Conservation (phyloP, 2,113 vertebrate species). For the Monopterus albus region DNA sequence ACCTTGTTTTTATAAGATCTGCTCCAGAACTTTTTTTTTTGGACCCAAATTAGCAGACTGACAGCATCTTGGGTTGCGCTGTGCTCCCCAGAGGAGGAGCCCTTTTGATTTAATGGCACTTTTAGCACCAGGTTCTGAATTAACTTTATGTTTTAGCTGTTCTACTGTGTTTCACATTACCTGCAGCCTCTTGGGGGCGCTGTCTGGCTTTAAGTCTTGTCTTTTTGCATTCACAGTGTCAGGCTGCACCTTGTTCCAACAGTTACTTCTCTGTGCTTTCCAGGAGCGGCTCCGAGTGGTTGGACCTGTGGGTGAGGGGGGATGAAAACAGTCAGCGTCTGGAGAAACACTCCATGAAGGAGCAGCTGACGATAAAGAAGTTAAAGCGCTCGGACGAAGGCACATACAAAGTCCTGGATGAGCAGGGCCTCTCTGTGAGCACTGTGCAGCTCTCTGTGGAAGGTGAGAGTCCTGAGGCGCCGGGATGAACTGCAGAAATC, state of each 20-base stretch:
- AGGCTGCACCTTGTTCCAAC: background rate
- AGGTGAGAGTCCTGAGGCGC: too few relatives aligned
- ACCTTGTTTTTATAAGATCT: too few relatives aligned
- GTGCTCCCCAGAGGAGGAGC: too few relatives aligned
- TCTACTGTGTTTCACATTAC: too few relatives aligned
- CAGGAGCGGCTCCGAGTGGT: conserved; percentile 47
- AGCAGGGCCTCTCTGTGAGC: conserved; percentile 69
- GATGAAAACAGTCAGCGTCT: background rate
- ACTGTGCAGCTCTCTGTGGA: conserved; percentile 67
- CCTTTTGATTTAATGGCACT: too few relatives aligned
- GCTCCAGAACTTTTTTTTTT: too few relatives aligned
- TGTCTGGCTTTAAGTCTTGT: background rate
- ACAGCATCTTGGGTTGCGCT: too few relatives aligned
- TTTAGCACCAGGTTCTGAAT: too few relatives aligned
- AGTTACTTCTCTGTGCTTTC: fast-evolving
- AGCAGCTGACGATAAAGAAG: conserved; percentile 47
- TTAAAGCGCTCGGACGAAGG: conserved; percentile 50
- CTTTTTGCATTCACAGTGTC: background rate
- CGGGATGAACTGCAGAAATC: too few relatives aligned
- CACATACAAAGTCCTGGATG: conserved; percentile 75
- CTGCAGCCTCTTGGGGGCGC: background rate
- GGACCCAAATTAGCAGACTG: too few relatives aligned
- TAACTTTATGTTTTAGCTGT: too few relatives aligned
- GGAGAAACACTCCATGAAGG: background rate
- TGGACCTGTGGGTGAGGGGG: conserved; percentile 62